A percentile compares a stretch with the other conserved stretches of the same genome.
These are phyloP conservation scores for Leucoma salicis DNA, from an alignment of 2,888 invertebrate genomes.

Conservation along the genomic window DNA sequence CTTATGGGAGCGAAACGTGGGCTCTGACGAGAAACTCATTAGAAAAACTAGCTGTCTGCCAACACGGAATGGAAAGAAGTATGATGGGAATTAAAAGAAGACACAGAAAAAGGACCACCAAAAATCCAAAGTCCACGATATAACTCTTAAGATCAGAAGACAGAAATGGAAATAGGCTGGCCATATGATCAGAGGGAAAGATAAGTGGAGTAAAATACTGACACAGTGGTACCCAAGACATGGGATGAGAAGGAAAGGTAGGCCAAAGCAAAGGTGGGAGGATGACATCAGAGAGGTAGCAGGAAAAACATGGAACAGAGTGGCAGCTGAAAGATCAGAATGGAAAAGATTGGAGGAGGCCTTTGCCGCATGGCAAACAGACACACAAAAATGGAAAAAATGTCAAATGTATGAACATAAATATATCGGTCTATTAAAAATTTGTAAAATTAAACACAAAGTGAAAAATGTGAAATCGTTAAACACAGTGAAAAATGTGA, in stretches of 20 bases:
- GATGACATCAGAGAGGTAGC: constrained; percentile 1
- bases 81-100: background rate
- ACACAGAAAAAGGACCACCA: background rate
- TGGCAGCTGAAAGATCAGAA: no score
- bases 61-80: background rate
- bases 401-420: no score
- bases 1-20: background rate
- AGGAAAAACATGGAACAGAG: no score
- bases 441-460: no score
- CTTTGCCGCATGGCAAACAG: no score
- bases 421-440: no score
- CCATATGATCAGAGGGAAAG: constrained; percentile 1
- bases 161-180: constrained; percentile 1
- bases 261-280: constrained; percentile 1
- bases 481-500: no score
- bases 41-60: background rate
- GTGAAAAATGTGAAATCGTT: no score
- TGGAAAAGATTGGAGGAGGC: no score
- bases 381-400: no score
- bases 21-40: background rate
- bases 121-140: background rate
- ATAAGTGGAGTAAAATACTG: constrained; percentile 5
- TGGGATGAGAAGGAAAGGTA: constrained; percentile 1
- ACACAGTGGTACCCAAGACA: background rate
- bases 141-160: background rate